Evolutionary conservation across 2,888 invertebrate genomes (phyloP).

Genomic region (Ceratothoa steindachneri): DNA sequence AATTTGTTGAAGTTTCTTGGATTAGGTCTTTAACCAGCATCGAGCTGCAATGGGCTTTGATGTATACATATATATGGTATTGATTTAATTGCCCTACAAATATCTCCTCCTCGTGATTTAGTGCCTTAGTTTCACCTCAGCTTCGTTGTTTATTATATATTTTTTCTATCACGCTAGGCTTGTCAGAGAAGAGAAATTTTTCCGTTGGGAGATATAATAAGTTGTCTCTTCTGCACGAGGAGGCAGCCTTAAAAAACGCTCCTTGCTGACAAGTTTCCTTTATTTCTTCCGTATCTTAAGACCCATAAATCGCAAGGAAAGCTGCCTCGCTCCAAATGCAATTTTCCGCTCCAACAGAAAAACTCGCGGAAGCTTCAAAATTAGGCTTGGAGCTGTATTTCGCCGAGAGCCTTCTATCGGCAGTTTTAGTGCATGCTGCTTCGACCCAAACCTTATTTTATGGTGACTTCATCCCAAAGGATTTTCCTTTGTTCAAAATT

Average conservation of each 20-base stretch:
- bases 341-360: background rate
- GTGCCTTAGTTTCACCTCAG: background rate
- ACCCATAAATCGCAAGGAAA: background rate
- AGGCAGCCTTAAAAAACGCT: constrained; percentile 6
- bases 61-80: no score
- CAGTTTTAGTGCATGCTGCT: background rate
- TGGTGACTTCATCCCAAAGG: background rate
- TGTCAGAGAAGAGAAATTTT: background rate
- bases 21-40: no score
- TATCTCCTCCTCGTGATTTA: no score
- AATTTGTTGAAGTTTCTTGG: no score
- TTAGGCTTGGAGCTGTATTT: background rate
- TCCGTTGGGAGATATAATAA: constrained; percentile 5
- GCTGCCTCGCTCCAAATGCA: background rate
- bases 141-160: background rate
- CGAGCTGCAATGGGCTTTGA: no score
- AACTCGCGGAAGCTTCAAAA: background rate
- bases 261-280: background rate
- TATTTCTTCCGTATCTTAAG: constrained; percentile 8
- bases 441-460: background rate
- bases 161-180: background rate
- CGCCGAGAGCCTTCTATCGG: background rate
- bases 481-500: background rate
- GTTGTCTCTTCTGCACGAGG: constrained; percentile 6
- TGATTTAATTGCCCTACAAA: no score